Evolutionary conservation across 1,140 invertebrate species (phyloP), one percentile per base, ranked within the genome.

Genomic region (Aphelinus atriplicis): DNA sequence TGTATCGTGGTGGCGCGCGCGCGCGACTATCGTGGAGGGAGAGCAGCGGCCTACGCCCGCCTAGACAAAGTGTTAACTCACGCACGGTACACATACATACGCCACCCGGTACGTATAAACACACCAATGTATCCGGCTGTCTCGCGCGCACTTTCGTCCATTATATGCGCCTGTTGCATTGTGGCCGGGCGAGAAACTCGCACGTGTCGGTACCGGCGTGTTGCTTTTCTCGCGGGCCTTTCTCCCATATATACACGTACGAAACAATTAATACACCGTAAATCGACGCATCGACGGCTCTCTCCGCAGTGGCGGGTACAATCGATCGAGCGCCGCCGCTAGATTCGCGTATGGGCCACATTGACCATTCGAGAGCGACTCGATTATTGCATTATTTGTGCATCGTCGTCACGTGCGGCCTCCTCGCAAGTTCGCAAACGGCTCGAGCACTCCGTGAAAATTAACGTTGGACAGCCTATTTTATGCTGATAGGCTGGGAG

Each of bases 1-100:
- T 26, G 26, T 26, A n/a, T 65, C 26, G 48, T 6, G 10, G 45
- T 45, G 61, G 5, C 61, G 46, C 9, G 42, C 61, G 42, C 61
- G 26, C 9, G 48, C 63, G n/a, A 65, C 51, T 65, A 26, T 65
- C 50, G 63, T 65, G 26, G 26, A 26, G 26, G 26, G 26, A 26
- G 26, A 26, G 26, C 26, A 26, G 26, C 26, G 26, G 26, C 26
- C 26, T 26, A 26, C 45, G 61, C 50, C 63, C 47, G 3, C 47
- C 26, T n/a, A n/a, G 10, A 53, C 47, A 65, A 65, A 65, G 63
- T 65, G 47, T 65, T 65, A 63, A 63, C 61, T 63, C 61, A 63
- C 61, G 61, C 61, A 48, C 61, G 26, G 45, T 58, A n/a, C n/a
- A 42, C 45, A 60, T 4, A 43, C 58, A 7, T 43, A 7, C 26